A percentile compares a stretch with the other conserved stretches of the same genome.
These are phyloP conservation scores for Drosophila sulfurigaster DNA, from an alignment of 1,140 invertebrate genomes.

Conservation along the genomic window DNA sequence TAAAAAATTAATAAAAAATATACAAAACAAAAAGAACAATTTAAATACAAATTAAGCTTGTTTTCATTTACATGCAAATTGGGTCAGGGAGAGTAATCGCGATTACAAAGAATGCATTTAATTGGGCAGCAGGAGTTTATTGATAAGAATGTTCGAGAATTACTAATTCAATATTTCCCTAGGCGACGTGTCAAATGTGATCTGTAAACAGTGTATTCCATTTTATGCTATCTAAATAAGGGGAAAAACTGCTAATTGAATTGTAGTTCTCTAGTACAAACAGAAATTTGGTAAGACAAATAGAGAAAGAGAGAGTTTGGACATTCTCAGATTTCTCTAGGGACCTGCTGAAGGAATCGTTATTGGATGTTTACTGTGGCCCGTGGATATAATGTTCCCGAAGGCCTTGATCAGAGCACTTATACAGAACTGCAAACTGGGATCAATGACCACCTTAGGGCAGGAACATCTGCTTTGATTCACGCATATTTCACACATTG, in stretches of 20 bases:
- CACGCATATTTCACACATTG: constrained; percentile 52
- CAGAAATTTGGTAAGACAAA: constrained; percentile 58
- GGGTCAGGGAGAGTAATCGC: neutral
- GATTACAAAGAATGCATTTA: neutral
- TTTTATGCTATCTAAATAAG: neutral
- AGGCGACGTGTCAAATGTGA: no score
- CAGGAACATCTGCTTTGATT: constrained; percentile 72
- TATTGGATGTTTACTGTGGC: constrained; percentile 37
- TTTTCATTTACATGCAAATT: constrained; percentile 14
- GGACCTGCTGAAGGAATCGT: constrained; percentile 46
- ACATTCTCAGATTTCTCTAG: constrained; percentile 36
- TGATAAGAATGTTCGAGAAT: neutral
- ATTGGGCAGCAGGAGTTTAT: no score
- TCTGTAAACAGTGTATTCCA: no score
- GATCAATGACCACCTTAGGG: constrained; percentile 64
- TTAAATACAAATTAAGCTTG: constrained; percentile 3
- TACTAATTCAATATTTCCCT: neutral
- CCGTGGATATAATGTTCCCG: constrained; percentile 45
- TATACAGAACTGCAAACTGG: constrained; percentile 17
- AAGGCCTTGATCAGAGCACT: constrained; percentile 66
- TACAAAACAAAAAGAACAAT: constrained; percentile 43
- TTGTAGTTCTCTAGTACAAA: constrained; percentile 35
- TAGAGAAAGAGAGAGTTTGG: constrained; percentile 61
- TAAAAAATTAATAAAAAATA: constrained; percentile 60
- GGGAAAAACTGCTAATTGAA: constrained; percentile 13